A percentile compares a stretch with the other conserved stretches of the same genome.
phyloP scores from a whole-genome alignment of 2,797 vertebrate species.

The Morus bassanus region DNA sequence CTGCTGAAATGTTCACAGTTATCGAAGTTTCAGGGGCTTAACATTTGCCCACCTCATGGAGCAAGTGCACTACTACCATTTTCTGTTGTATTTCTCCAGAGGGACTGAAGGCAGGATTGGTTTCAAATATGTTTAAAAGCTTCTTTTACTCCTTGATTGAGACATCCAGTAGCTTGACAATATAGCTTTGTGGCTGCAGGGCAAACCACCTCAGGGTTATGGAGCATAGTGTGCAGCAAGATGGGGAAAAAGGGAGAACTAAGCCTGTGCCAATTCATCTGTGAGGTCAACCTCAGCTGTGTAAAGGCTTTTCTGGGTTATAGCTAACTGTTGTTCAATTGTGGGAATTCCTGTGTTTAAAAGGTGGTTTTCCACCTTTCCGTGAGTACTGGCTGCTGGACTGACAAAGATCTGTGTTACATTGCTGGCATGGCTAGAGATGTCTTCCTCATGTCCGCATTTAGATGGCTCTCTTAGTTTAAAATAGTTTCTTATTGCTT shows the following conservation, averaged over 20 bases:
- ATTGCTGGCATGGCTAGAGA: background rate
- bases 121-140: background rate
- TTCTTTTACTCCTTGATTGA: background rate
- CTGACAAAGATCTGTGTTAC: background rate
- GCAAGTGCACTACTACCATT: background rate
- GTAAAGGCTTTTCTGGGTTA: background rate
- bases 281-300: background rate
- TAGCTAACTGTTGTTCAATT: background rate
- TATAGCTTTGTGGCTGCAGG: background rate
- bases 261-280: background rate
- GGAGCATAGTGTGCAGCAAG: background rate
- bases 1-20: background rate
- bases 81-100: background rate
- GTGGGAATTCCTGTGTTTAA: background rate
- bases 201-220: background rate
- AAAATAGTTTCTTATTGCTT: background rate
- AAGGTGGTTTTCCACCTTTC: background rate
- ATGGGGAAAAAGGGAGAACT: background rate
- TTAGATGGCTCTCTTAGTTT: background rate
- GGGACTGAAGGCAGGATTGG: background rate
- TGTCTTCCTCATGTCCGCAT: background rate
- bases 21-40: background rate
- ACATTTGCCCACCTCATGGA: background rate
- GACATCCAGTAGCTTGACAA: background rate
- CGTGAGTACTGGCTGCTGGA: background rate